Conservation (phyloP, 2,113 vertebrate genomes). For the Esox niger region DNA sequence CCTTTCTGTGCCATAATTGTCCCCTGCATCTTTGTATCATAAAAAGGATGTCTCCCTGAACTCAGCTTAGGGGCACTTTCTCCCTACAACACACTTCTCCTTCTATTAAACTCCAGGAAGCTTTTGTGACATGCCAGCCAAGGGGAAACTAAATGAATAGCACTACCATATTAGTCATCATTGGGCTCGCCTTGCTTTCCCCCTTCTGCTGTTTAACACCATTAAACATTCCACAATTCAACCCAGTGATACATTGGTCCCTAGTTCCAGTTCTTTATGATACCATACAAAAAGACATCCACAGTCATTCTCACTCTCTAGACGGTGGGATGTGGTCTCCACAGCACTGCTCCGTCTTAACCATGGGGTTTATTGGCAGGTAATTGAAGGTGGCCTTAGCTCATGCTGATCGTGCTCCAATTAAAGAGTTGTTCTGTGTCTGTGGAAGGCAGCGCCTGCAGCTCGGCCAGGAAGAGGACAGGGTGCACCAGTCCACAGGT, state of each 20-base stretch:
- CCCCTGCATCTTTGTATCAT: background rate
- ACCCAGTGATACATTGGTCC: background rate
- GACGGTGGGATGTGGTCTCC: background rate
- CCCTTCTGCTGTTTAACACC: background rate
- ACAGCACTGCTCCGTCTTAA: background rate
- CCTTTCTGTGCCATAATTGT: background rate
- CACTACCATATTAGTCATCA: background rate
- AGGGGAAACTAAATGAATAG: background rate
- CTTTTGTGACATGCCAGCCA: background rate
- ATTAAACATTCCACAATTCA: background rate
- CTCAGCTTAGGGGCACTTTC: constrained; percentile 1
- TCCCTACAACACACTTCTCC: background rate
- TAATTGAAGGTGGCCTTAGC: constrained; percentile 7
- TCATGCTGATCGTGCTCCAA: constrained; percentile 22
- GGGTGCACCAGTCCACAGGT: constrained; percentile 30
- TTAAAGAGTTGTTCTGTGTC: constrained; percentile 9
- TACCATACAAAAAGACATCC: background rate
- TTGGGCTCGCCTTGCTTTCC: background rate
- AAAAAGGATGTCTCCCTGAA: constrained; percentile 1
- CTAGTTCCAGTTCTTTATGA: too few species aligned
- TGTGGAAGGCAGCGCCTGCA: constrained; percentile 14
- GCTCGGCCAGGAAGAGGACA: constrained; percentile 18
- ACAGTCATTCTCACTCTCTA: background rate
- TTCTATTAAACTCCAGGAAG: background rate
- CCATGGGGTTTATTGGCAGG: constrained; percentile 2